Evolutionary conservation across 2,888 invertebrate species (phyloP), one percentile per base, ranked within the genome.

Genomic region (Phaonia tiefii): DNA sequence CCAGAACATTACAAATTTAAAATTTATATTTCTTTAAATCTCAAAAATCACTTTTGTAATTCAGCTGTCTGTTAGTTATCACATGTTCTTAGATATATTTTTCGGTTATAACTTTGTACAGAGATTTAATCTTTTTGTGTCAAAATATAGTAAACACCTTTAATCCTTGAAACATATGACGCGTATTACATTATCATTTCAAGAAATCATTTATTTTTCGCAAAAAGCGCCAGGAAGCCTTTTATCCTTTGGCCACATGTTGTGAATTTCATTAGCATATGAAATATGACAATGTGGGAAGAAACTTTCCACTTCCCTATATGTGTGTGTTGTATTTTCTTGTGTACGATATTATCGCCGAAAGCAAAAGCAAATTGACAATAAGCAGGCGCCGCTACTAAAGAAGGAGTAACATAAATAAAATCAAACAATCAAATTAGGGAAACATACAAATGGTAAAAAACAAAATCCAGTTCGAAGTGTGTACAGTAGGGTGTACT

Each of bases 281-380:
- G n/a, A n/a, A n/a, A n/a, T n/a, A n/a, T n/a, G n/a, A n/a, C n/a
- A n/a, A n/a, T n/a, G 2, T 15, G 8, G 4, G 49, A 20, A 31
- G 58, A 31, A 58, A 5, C 58, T 31, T 58, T 58, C 58, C 58
- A 26, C 5, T 7, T 5, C 17, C n/a, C n/a, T 3, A n/a, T 7
- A 7, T 49, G 8, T 49, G 20, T 49, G 49, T 15, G 17, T 56
- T 25, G n/a, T 58, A 31, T 31, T 58, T n/a, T n/a, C n/a, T n/a
- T n/a, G n/a, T n/a, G n/a, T n/a, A n/a, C n/a, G n/a, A n/a, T n/a
- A n/a, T n/a, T n/a, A n/a, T n/a, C n/a, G n/a, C n/a, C n/a, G n/a
- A n/a, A n/a, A n/a, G n/a, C n/a, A n/a, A n/a, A 31, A 58, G 58
- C 58, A 26, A 58, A 31, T n/a, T 58, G 58, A 58, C 58, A 58